Conservation (phyloP, 2,888 invertebrate species). For the Diogma glabrata region DNA sequence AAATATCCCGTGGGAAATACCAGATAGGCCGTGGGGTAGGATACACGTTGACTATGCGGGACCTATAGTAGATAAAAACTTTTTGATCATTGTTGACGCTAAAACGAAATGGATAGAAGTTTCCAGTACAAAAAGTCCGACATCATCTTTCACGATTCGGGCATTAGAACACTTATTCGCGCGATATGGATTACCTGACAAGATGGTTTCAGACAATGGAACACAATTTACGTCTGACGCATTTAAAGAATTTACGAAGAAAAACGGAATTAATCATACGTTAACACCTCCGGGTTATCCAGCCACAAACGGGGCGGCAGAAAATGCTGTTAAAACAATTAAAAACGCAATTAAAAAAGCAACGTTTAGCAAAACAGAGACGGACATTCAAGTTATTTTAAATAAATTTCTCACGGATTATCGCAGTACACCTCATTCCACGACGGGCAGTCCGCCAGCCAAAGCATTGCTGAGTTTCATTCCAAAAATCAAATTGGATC, state of each 20-base stretch:
- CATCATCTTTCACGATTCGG: not conserved
- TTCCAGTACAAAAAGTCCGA: no score
- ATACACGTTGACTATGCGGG: not conserved
- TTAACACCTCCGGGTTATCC: no score
- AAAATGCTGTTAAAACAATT: not conserved
- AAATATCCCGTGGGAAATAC: not conserved
- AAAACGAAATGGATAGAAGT: no score
- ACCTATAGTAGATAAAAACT: not conserved
- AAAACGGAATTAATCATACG: not conserved
- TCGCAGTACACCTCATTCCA: not conserved
- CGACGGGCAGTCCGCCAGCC: not conserved
- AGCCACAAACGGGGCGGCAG: no score
- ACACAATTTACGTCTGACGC: not conserved
- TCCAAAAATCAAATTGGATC: not conserved
- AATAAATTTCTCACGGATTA: not conserved
- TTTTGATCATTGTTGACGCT: not conserved
- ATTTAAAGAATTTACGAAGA: conserved; percentile 1
- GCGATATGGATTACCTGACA: not conserved
- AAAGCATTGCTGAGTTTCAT: not conserved
- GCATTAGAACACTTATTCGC: not conserved
- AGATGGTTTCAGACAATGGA: conserved; percentile 1
- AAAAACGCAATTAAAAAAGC: not conserved
- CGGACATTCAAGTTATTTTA: not conserved
- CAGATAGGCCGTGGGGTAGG: not conserved
- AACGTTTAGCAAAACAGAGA: not conserved